Percentiles rank a stretch among this genome's conserved stretches.
These are phyloP conservation scores for Lasioglossum figueresi DNA, from an alignment of 2,888 invertebrate genomes.

Conservation along the genomic window DNA sequence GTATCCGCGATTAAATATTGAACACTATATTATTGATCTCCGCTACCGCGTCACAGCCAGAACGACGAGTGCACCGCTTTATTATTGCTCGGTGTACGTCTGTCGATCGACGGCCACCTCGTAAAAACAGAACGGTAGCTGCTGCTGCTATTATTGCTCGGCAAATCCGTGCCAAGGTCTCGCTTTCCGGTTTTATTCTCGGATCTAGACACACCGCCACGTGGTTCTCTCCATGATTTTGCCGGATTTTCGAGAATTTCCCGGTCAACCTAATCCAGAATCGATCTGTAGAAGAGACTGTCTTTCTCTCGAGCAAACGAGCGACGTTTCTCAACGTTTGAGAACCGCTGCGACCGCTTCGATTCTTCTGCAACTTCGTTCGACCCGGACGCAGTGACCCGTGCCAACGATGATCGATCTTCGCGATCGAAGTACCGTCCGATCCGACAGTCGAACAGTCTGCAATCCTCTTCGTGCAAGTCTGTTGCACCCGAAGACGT, in stretches of 20 bases:
- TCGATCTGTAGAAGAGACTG: not conserved
- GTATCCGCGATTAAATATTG: not conserved
- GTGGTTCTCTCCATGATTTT: conserved; percentile 20
- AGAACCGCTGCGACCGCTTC: conserved; percentile 53
- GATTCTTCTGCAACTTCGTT: conserved; percentile 56
- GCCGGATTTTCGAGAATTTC: not conserved
- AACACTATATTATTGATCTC: conserved; percentile 8
- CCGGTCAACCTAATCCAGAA: not conserved
- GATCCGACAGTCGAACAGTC: conserved; percentile 33
- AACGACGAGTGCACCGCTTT: conserved; percentile 15
- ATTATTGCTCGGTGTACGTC: conserved; percentile 17
- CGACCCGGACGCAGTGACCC: conserved; percentile 63
- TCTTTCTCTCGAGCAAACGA: not conserved
- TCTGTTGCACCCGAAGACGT: conserved; percentile 1
- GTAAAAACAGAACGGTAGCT: conserved; percentile 59
- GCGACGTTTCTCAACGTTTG: not conserved
- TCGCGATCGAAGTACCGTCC: conserved; percentile 29
- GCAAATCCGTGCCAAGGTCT: conserved; percentile 73
- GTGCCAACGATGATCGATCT: conserved; percentile 60
- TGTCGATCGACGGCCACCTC: conserved; percentile 33
- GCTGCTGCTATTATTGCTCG: conserved; percentile 33
- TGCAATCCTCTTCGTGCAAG: not conserved
- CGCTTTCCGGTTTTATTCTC: conserved; percentile 66
- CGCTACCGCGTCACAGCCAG: not conserved
- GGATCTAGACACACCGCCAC: conserved; percentile 47